phyloP scores from a whole-genome alignment of 2,888 invertebrate genomes.

The Dioctria rufipes region DNA sequence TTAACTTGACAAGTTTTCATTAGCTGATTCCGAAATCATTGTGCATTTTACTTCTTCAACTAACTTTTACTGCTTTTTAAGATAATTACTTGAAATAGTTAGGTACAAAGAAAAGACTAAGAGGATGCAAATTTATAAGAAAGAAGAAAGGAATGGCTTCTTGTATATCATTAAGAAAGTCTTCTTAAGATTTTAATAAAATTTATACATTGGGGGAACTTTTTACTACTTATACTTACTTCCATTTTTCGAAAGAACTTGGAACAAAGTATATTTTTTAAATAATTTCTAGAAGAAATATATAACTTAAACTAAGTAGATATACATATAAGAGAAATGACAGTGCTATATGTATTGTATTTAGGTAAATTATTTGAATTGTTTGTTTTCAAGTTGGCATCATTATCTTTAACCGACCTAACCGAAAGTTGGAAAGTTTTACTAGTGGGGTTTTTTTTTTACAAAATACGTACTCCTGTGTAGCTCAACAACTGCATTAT shows the following conservation, averaged over 20 bases:
- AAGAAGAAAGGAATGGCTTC: background rate
- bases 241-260: background rate
- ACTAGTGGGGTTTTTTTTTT: no score
- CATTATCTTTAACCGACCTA: no score
- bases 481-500: no score
- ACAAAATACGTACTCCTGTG: no score
- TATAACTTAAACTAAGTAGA: no score
- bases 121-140: constrained; percentile 6
- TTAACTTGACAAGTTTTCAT: constrained; percentile 40
- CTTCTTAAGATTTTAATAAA: constrained; percentile 1
- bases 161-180: constrained; percentile 19
- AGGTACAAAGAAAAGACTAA: background rate
- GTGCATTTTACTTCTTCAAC: background rate
- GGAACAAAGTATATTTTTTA: background rate
- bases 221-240: background rate
- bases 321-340: no score
- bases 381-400: no score
- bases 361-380: no score
- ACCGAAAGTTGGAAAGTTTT: no score
- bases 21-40: constrained; percentile 24
- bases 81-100: constrained; percentile 17
- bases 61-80: constrained; percentile 5
- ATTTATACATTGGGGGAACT: background rate
- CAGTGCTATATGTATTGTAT: no score
- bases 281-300: no score